These are phyloP conservation scores for Noctua comes DNA, from an alignment of 2,888 invertebrate species.

Conservation along the genomic window DNA sequence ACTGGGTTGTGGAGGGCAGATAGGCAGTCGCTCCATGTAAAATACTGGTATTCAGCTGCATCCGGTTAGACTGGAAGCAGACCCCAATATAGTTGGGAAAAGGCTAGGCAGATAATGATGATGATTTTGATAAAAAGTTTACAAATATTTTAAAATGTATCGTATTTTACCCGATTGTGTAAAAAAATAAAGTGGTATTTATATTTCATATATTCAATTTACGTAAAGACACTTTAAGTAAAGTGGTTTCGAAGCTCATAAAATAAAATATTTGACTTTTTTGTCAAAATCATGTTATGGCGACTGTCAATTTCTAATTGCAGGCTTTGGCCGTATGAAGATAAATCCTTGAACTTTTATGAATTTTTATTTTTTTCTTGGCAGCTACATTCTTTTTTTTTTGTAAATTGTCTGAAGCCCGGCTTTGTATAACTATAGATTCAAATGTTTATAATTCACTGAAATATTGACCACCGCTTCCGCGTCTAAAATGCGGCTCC, in stretches of 20 bases:
- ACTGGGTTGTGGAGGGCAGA: no score
- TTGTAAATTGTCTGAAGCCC: not conserved
- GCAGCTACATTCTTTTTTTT: not conserved
- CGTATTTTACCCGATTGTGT: not conserved
- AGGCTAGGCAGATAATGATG: no score
- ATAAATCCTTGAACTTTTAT: not conserved
- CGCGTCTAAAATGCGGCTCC: not conserved
- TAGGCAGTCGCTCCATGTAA: no score
- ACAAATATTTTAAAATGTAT: not conserved
- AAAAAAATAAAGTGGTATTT: not conserved
- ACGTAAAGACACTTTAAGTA: no score
- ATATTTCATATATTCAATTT: no score
- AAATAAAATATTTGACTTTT: not conserved
- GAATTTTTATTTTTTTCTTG: not conserved
- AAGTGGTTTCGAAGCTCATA: not conserved
- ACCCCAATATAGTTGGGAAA: no score
- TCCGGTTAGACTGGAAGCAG: no score
- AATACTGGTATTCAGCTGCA: no score
- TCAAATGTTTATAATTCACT: not conserved
- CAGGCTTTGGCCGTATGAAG: not conserved
- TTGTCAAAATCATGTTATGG: not conserved
- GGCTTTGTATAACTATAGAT: not conserved
- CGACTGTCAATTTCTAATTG: not conserved
- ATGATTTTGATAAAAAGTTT: no score
- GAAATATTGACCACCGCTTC: not conserved